Evolutionary conservation across 1,140 invertebrate genomes (phyloP), one percentile per base, ranked within the genome.

Genomic region (Mercenaria mercenaria): DNA sequence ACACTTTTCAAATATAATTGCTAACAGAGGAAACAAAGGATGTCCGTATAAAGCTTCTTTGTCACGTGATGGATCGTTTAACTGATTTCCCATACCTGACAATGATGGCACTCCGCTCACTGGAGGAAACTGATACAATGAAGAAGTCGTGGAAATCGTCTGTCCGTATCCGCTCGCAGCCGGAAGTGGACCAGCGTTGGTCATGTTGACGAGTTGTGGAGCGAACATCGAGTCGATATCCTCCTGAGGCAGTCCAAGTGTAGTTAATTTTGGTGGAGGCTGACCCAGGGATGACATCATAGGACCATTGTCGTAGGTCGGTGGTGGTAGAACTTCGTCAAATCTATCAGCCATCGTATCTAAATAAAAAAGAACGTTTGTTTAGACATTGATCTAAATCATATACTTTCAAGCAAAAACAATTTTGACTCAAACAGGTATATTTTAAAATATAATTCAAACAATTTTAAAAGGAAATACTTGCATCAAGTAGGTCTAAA

Each of bases 1-100:
- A 96, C 99, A 99, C 97, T 99, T 99, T 97, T 99, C 99, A 96
- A 99, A 99, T 96, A 99, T 99, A 94, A 99, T 97, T 91, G 98
- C 98, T 96, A 99, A 97, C 92, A 99, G 97, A 93, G 99, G 99
- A 97, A 99, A 99, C 93, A 99, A 97, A 93, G 99, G 99, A 96
- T 99, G 99, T 96, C 99, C 47, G 39, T 90, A 90, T 50, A 88
- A 47, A 10, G 76, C 39, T 56, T 88, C 76, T 41, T 79, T 88
- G 56, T 80, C 86, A 52, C 59, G 50, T 59, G 39, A 47, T 32
- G 86, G 39, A 72, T 88, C 77, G 32, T 59, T 61, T 67, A 88
- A 81, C 39, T 76, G 84, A 77, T 61, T 87, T 56, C 37, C 37
- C 86, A 79, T 88, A 88, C 86, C 86, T 88, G 86, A 88, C 34